Evolutionary conservation across 2,113 vertebrate species (phyloP), one percentile per base, ranked within the genome.

Genomic region (Gadus macrocephalus): DNA sequence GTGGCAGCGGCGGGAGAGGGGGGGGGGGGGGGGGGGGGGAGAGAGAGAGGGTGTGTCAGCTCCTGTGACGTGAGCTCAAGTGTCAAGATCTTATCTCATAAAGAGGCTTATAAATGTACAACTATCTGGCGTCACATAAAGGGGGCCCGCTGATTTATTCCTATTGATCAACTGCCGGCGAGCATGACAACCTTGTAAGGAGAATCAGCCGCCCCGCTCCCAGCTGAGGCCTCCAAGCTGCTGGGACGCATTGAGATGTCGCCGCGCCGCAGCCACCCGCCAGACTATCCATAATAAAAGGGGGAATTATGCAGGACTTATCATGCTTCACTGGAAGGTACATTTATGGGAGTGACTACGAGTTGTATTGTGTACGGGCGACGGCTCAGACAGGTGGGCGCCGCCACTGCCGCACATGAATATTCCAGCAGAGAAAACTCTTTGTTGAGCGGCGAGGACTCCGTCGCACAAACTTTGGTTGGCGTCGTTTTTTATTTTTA

Each of bases 21-120:
- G 38, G 38, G 38, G 72, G 70, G 14, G 42, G 38, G 72, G 70
- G 14, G 42, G 38, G 2, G 5, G 38, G 38, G 38, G 72, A 68
- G 14, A 20, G 20, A 20, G 20, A 20, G 42, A 53, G 74, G 71
- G 81, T 68, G 74, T 81, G 80, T 82, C 74, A 65, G 63, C 53
- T 77, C 79, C 74, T 83, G 81, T 85, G 88, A 90, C 74, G 74
- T 82, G 73, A 87, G 81, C 89, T 89, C 81, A 87, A 86, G 87
- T 88, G 88, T 85, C 85, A 80, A 87, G 87, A 92, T 90, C 76
- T 86, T 90, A 89, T 92, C 88, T 90, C 85, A 89, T 89, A 90
- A 90, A 91, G 88, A 86, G 83, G 88, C 89, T 90, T 90, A 91
- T 91, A 90, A 90, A 92, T 89, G 89, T 90, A 90, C 88, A 85